phyloP scores from a whole-genome alignment of 1,140 invertebrate species.

The Ceratosolen fusciceps region DNA sequence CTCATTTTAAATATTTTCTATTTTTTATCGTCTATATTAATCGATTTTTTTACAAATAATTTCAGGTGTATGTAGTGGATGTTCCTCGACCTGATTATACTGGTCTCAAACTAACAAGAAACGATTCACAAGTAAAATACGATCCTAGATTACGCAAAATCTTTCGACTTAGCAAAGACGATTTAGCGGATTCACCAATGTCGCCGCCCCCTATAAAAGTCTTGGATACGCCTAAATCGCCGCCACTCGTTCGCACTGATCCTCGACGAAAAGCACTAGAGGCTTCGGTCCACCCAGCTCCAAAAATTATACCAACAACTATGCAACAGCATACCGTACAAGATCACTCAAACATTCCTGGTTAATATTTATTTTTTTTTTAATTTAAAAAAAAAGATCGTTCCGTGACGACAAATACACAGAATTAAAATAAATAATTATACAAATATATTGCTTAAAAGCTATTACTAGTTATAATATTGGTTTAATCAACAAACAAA shows the following conservation, averaged over 20 bases:
- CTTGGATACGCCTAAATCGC: conserved; percentile 64
- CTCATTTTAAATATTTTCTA: neutral
- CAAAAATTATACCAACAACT: conserved; percentile 51
- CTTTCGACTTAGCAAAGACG: conserved; percentile 76
- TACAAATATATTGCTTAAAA: too few species aligned
- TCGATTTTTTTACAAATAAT: neutral
- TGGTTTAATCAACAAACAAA: neutral
- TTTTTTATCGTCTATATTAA: neutral
- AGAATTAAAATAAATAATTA: too few species aligned
- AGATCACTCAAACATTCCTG: conserved; percentile 35
- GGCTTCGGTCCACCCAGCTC: conserved; percentile 55
- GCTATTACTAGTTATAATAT: neutral
- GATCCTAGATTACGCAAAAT: conserved; percentile 83
- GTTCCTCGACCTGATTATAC: conserved; percentile 83
- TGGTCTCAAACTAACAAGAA: conserved; percentile 79
- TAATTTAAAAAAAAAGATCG: too few species aligned
- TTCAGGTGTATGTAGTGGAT: conserved; percentile 72
- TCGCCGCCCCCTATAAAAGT: conserved; percentile 63
- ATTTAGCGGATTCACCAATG: conserved; percentile 69
- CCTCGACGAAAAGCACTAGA: conserved; percentile 74
- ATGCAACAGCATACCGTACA: conserved; percentile 44
- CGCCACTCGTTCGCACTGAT: conserved; percentile 69
- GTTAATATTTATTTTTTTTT: neutral
- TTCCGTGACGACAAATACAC: too few species aligned
- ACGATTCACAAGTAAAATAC: conserved; percentile 78